Conservation (phyloP, 2,113 vertebrate genomes). For the Hassar affinis region DNA sequence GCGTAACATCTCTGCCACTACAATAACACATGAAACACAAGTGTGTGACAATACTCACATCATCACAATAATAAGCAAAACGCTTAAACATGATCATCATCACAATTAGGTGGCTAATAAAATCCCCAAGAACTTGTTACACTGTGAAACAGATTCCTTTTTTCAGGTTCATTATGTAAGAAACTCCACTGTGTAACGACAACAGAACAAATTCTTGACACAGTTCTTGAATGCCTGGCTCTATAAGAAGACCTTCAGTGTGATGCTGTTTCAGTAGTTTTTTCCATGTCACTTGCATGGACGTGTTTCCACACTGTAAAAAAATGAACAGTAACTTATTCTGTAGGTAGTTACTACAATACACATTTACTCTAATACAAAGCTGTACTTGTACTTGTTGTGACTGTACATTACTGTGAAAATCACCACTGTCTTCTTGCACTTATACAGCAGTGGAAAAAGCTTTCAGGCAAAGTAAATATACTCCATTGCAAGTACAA, state of each 20-base stretch:
- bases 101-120: background rate
- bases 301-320: background rate
- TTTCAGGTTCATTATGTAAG: background rate
- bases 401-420: background rate
- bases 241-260: background rate
- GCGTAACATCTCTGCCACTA: conserved; percentile 42
- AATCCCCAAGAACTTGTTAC: background rate
- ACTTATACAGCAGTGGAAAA: background rate
- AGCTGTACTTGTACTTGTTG: too few species aligned
- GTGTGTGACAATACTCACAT: background rate
- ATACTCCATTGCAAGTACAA: too few species aligned
- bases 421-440: background rate
- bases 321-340: background rate
- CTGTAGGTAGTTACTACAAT: background rate
- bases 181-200: background rate
- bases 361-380: background rate
- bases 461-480: too few species aligned
- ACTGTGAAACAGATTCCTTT: background rate
- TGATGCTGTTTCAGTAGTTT: background rate
- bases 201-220: background rate
- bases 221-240: background rate
- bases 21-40: background rate
- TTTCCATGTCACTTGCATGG: background rate
- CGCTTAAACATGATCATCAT: background rate
- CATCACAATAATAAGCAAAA: background rate